These are phyloP conservation scores for Cyclophora albipunctata DNA, from an alignment of 2,888 invertebrate genomes.

Conservation along the genomic window DNA sequence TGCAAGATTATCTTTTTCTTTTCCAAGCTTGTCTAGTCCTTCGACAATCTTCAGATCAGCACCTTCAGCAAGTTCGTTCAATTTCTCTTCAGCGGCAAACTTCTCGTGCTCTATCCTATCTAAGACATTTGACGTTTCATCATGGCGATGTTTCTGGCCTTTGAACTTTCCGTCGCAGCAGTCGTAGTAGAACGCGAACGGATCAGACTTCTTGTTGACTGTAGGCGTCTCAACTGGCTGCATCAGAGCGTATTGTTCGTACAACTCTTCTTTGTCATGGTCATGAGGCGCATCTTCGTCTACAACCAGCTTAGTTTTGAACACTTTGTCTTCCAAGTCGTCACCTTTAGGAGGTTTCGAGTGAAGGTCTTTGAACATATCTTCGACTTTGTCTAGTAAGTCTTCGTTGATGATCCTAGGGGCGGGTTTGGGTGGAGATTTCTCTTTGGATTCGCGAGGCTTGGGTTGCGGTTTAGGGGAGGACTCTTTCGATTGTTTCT, in stretches of 20 bases:
- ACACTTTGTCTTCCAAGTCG: conserved; percentile 47
- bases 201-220: conserved; percentile 41
- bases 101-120: conserved; percentile 64
- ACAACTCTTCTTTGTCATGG: conserved; percentile 45
- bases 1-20: conserved; percentile 54
- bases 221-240: conserved; percentile 63
- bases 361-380: conserved; percentile 66
- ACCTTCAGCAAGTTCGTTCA: conserved; percentile 43
- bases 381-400: conserved; percentile 66
- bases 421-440: conserved; percentile 58
- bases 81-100: conserved; percentile 55
- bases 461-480: conserved; percentile 52
- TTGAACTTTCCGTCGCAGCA: conserved; percentile 55
- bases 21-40: conserved; percentile 43
- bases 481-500: conserved; percentile 38
- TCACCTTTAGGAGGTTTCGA: conserved; percentile 49
- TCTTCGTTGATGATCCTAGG: conserved; percentile 66
- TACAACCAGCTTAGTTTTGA: conserved; percentile 59
- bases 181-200: conserved; percentile 54
- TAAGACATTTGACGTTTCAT: conserved; percentile 58
- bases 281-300: conserved; percentile 50
- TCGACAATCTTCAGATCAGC: conserved; percentile 41
- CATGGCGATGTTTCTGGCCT: conserved; percentile 57
- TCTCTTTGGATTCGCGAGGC: conserved; percentile 39
- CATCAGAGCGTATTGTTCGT: conserved; percentile 62